These are phyloP conservation scores for Lepidotrigona ventralis DNA, from an alignment of 1,140 invertebrate species.

Conservation along the genomic window DNA sequence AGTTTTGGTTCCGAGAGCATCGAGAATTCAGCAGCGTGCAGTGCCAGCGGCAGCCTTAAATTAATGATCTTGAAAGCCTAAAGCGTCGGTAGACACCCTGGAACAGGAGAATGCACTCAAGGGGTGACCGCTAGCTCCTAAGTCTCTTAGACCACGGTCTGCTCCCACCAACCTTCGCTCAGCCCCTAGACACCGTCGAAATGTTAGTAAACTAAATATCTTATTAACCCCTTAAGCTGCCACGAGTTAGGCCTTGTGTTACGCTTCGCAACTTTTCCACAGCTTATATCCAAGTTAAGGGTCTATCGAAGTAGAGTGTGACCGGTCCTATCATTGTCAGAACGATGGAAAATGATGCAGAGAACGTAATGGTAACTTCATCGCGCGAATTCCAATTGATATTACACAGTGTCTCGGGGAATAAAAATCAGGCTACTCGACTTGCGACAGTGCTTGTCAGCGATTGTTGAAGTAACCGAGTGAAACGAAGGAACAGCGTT, in stretches of 20 bases:
- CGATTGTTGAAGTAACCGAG: neutral
- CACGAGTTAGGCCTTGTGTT: constrained; percentile 61
- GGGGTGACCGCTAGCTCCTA: constrained; percentile 78
- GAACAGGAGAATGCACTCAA: constrained; percentile 80
- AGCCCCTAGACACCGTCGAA: constrained; percentile 71
- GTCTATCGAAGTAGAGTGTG: neutral
- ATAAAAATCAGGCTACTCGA: neutral
- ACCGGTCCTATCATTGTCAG: neutral
- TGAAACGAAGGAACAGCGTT: neutral
- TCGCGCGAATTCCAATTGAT: neutral
- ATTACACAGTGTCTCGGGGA: neutral
- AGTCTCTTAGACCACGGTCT: constrained; percentile 77
- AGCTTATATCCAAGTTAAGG: constrained; percentile 5
- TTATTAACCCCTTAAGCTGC: constrained; percentile 77
- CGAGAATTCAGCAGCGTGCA: constrained; percentile 62
- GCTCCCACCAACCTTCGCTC: constrained; percentile 58
- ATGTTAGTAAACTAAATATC: constrained; percentile 80
- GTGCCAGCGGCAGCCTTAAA: constrained; percentile 75
- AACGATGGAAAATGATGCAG: neutral
- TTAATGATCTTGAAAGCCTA: constrained; percentile 80
- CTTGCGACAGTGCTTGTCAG: too few species aligned
- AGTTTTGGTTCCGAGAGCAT: constrained; percentile 53
- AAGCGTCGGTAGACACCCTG: constrained; percentile 75
- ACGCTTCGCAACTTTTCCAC: constrained; percentile 59
- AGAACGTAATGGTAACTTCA: too few species aligned